Evolutionary conservation across 2,888 invertebrate genomes (phyloP), one percentile per base, ranked within the genome.

Genomic region (Bellardia pandia): DNA sequence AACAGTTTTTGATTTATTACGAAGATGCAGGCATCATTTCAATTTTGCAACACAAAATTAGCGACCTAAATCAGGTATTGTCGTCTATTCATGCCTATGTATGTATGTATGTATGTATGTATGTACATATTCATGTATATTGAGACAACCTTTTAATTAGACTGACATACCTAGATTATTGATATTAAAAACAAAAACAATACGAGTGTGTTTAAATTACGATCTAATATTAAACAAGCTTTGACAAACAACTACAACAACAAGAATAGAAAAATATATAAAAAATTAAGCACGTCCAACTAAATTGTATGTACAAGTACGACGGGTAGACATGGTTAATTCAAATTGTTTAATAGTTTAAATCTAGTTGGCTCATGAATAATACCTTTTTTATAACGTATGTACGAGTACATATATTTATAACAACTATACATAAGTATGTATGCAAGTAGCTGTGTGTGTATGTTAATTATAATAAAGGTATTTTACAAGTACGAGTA

Each of bases 61-160:
- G 33, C 60, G 3, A 71, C 3, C 6, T 53, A 33, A 53, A 37
- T 16, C 37, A 53, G 1, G 45, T 14, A 58, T 30, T 60, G 74
- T 30, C 42, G n/a, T 45, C 5, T 9, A 8, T 23, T 13, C 9
- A 23, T 11, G 8, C 45, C 14, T 11, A 23, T 48, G 23, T 23
- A 23, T 23, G n/a, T n/a, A n/a, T n/a, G n/a, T n/a, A n/a, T n/a
- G n/a, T n/a, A n/a, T n/a, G n/a, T n/a, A n/a, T n/a, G n/a, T n/a
- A 23, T 23, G 23, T 23, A 23, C 13, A n/a, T n/a, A n/a, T n/a
- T n/a, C n/a, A n/a, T 40, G 11, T 72, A 23, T 60, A 69, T 77
- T 68, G 13, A 45, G 48, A 40, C 33, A 71, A 71, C 58, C 69
- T 77, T 84, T 84, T 66, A 77, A 72, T 77, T 84, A 84, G 83